phyloP scores from a whole-genome alignment of 1,140 invertebrate genomes.

The Ips typographus region DNA sequence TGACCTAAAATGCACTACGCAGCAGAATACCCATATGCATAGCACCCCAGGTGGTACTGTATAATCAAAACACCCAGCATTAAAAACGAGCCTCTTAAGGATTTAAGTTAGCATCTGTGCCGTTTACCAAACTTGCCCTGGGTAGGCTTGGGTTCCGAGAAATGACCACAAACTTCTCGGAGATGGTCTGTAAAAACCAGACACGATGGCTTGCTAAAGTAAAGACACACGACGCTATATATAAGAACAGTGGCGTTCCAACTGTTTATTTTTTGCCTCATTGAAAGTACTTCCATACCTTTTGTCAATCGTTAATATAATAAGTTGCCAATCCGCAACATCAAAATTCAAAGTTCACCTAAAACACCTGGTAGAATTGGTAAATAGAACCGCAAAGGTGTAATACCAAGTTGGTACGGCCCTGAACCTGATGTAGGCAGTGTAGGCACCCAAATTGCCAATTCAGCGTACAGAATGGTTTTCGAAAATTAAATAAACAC shows the following conservation, averaged over 20 bases:
- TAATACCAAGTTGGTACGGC: not conserved
- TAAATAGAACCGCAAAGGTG: too few relatives aligned
- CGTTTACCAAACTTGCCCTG: slow-evolving; percentile 36
- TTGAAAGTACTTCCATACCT: not conserved
- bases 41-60: slow-evolving; percentile 27
- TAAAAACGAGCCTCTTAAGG: slow-evolving; percentile 31
- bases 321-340: too few relatives aligned
- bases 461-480: slow-evolving; percentile 25
- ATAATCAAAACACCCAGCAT: slow-evolving; percentile 32
- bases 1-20: slow-evolving; percentile 18
- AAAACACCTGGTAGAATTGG: too few relatives aligned
- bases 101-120: slow-evolving; percentile 35
- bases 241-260: slow-evolving; percentile 22
- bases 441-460: slow-evolving; percentile 32
- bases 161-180: slow-evolving; percentile 35
- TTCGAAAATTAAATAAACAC: slow-evolving; percentile 28
- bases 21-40: slow-evolving; percentile 24
- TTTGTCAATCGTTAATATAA: too few relatives aligned
- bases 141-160: slow-evolving; percentile 36
- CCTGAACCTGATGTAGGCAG: slow-evolving; percentile 19
- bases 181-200: slow-evolving; percentile 37
- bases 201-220: slow-evolving; percentile 35
- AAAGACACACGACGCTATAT: slow-evolving; percentile 33
- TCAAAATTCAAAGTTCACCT: too few relatives aligned
- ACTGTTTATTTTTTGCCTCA: not conserved